Conservation (phyloP, 2,113 vertebrate genomes). For the Antigone vipio region DNA sequence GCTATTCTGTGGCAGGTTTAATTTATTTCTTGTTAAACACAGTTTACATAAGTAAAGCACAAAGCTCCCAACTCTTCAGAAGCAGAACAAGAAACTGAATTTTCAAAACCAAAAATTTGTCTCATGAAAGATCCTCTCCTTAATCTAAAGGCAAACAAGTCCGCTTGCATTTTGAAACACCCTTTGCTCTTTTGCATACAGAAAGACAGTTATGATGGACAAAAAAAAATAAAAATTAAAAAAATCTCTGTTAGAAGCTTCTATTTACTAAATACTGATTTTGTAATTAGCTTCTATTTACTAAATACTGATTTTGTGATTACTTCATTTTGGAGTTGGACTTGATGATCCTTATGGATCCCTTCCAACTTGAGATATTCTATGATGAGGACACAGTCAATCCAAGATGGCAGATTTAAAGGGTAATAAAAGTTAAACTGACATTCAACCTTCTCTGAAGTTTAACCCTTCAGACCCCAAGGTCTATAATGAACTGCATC, state of each 20-base stretch:
- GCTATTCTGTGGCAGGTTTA: neutral
- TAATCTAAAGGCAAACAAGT: neutral
- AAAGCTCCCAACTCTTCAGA: neutral
- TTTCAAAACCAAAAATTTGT: neutral
- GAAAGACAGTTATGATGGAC: neutral
- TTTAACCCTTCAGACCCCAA: neutral
- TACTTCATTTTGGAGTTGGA: no score
- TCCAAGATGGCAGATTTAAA: neutral
- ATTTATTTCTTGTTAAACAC: neutral
- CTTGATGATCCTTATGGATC: no score
- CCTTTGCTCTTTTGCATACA: neutral
- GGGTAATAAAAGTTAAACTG: neutral
- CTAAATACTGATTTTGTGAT: no score
- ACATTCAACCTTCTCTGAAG: neutral
- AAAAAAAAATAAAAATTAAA: no score
- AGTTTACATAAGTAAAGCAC: neutral
- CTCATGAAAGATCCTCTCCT: neutral
- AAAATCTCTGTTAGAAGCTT: no score
- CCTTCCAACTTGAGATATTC: no score
- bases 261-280: no score
- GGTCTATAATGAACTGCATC: neutral
- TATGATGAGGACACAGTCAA: neutral
- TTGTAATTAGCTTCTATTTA: no score
- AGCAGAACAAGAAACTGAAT: neutral
- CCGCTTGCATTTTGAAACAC: neutral